phyloP scores from a whole-genome alignment of 2,888 invertebrate genomes.

The Drosophila longiperda region DNA sequence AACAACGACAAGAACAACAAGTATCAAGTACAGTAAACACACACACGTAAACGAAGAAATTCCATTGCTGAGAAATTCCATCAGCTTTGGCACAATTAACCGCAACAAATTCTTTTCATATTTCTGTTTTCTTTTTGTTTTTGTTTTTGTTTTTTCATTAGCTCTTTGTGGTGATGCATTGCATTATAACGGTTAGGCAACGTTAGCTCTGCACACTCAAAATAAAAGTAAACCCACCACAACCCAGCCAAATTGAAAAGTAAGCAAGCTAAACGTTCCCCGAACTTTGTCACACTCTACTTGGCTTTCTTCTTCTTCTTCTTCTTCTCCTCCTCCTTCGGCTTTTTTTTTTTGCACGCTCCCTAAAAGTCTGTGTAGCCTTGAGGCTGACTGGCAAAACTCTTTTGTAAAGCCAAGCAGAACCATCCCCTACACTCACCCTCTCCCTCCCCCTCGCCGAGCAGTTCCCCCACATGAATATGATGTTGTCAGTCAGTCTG shows the following conservation, averaged over 20 bases:
- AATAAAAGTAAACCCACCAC: neutral
- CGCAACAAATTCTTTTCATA: neutral
- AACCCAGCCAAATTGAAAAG: conserved; percentile 63
- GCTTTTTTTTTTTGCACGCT: conserved; percentile 4
- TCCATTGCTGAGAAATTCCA: conserved; percentile 32
- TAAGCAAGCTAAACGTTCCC: conserved; percentile 73
- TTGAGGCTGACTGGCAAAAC: conserved; percentile 45
- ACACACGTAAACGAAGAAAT: neutral
- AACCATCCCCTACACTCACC: conserved; percentile 10
- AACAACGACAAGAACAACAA: conserved; percentile 1
- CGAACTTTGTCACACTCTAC: conserved; percentile 56
- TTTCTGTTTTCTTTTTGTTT: no score
- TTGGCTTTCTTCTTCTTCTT: neutral
- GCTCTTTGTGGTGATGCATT: conserved; percentile 60
- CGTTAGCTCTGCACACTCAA: conserved; percentile 37
- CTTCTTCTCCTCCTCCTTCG: neutral
- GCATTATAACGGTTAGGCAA: conserved; percentile 57
- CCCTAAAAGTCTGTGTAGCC: conserved; percentile 65
- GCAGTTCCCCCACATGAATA: conserved; percentile 38
- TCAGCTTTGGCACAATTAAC: conserved; percentile 16
- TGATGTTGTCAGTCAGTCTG: conserved; percentile 41
- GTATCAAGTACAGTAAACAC: conserved; percentile 1
- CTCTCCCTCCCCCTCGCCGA: neutral
- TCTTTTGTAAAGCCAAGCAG: conserved; percentile 43
- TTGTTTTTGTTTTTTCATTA: no score